These are phyloP conservation scores for Amphipyra tragopoginis DNA, from an alignment of 2,888 invertebrate species.

Conservation along the genomic window DNA sequence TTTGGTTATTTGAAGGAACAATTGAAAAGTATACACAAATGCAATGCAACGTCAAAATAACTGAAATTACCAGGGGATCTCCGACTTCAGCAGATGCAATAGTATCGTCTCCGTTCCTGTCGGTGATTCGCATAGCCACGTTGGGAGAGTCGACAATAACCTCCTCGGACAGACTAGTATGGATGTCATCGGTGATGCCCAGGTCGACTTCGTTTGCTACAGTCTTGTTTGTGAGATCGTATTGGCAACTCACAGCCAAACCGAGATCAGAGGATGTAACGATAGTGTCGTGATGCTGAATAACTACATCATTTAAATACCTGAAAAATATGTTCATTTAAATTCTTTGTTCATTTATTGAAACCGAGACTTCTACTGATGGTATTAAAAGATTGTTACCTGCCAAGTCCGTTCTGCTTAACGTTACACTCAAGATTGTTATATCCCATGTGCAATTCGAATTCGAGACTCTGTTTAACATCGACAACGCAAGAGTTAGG, in stretches of 20 bases:
- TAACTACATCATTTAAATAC: constrained; percentile 97
- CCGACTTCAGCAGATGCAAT: constrained; percentile 97
- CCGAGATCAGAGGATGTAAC: constrained; percentile 98
- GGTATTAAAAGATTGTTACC: constrained; percentile 75
- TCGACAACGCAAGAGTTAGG: constrained; percentile 98
- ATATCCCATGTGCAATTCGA: constrained; percentile 97
- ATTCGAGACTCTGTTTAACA: constrained; percentile 96
- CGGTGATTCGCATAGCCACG: constrained; percentile 97
- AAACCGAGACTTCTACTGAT: not conserved
- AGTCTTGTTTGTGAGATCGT: constrained; percentile 97
- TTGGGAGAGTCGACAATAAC: constrained; percentile 98
- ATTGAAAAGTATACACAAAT: not conserved
- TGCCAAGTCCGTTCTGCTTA: constrained; percentile 95
- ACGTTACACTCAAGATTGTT: constrained; percentile 98
- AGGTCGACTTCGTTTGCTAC: constrained; percentile 97
- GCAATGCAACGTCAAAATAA: constrained; percentile 6
- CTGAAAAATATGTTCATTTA: constrained; percentile 65
- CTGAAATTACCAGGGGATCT: constrained; percentile 92
- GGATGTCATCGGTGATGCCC: constrained; percentile 96
- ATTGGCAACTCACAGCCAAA: constrained; percentile 97
- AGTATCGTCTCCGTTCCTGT: constrained; percentile 95
- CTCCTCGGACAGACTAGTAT: constrained; percentile 96
- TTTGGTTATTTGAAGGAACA: constrained; percentile 14
- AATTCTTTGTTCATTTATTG: constrained; percentile 7
- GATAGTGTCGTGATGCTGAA: constrained; percentile 98